Percentiles rank a stretch among this genome's conserved stretches.
Conservation (phyloP, 2,797 vertebrate species). For the Phrynocephalus forsythii region DNA sequence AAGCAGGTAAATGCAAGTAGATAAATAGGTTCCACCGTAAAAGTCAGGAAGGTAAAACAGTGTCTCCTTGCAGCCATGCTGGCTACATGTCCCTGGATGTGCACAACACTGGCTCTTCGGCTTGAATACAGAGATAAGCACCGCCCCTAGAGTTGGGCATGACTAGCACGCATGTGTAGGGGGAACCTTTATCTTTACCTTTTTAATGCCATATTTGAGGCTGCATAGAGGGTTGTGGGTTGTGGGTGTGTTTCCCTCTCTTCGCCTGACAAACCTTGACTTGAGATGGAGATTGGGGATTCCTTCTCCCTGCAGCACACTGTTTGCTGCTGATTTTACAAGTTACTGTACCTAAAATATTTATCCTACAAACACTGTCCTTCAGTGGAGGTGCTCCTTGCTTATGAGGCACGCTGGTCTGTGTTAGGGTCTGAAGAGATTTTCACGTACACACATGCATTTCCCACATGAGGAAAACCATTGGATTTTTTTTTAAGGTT, state of each 20-base stretch:
- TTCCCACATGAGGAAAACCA: too few species aligned
- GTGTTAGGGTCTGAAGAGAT: neutral
- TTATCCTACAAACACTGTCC: neutral
- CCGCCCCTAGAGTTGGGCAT: too few species aligned
- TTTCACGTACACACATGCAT: neutral
- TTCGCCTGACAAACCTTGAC: neutral
- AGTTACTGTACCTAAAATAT: neutral
- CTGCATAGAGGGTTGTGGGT: neutral
- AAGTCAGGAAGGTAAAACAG: too few species aligned
- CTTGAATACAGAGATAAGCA: too few species aligned
- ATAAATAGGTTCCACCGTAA: too few species aligned
- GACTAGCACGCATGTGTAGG: too few species aligned
- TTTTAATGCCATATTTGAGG: neutral
- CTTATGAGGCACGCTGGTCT: neutral
- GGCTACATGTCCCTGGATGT: too few species aligned
- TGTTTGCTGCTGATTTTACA: neutral
- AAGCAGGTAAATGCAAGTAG: too few species aligned
- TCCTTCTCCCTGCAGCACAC: neutral
- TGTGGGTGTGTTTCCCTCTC: neutral
- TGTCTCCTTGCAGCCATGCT: too few species aligned
- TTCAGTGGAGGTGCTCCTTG: neutral
- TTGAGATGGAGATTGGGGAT: neutral
- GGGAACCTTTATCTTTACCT: too few species aligned
- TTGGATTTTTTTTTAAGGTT: too few species aligned
- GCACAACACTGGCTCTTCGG: too few species aligned